Percentiles rank a stretch among this genome's conserved stretches.
Evolutionary conservation across 1,140 invertebrate genomes (phyloP).

Genomic region (Cardiocondyla obscurior): DNA sequence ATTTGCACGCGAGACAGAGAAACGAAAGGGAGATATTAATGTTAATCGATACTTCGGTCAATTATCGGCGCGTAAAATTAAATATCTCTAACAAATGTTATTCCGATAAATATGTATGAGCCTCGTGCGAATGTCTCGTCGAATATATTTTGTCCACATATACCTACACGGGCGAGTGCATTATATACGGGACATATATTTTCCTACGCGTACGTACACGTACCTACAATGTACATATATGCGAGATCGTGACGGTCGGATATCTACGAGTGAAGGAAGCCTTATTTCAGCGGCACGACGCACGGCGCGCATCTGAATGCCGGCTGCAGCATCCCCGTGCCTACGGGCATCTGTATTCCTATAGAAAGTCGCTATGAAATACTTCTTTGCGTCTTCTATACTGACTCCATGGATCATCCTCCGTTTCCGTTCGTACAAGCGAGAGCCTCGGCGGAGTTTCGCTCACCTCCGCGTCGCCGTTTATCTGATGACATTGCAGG

Average conservation of each 20-base stretch:
- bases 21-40: neutral
- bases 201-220: neutral
- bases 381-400: conserved; percentile 27
- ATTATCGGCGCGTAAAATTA: neutral
- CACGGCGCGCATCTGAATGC: conserved; percentile 47
- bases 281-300: conserved; percentile 40
- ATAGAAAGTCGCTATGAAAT: conserved; percentile 35
- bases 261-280: conserved; percentile 57
- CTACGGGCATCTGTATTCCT: conserved; percentile 33
- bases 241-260: conserved; percentile 10
- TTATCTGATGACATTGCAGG: conserved; percentile 38
- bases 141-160: too few species aligned
- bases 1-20: too few species aligned
- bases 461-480: neutral
- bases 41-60: neutral
- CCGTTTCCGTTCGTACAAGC: conserved; percentile 38
- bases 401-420: conserved; percentile 52
- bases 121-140: neutral
- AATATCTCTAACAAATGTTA: neutral
- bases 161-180: too few species aligned
- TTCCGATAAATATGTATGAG: neutral
- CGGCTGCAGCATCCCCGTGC: conserved; percentile 47
- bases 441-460: conserved; percentile 21
- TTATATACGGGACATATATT: too few species aligned
- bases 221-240: neutral